Evolutionary conservation across 2,888 invertebrate species (phyloP).

Genomic region (Drosophila buzzatii): DNA sequence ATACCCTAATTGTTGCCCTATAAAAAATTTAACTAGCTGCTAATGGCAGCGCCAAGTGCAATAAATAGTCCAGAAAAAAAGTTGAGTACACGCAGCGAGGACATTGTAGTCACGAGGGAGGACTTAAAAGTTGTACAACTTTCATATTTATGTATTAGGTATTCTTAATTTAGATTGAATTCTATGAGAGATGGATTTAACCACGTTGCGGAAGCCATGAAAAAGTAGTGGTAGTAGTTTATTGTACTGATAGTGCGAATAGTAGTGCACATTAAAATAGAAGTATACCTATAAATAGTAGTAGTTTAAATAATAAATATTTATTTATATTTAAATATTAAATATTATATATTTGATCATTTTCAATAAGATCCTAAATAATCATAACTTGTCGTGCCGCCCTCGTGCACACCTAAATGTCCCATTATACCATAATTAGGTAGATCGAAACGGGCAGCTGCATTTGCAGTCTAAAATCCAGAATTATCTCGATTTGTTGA

Average conservation of each 20-base stretch:
- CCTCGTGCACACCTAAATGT: neutral
- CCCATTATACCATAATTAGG: constrained; percentile 19
- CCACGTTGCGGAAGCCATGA: too few relatives aligned
- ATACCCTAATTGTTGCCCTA: constrained; percentile 12
- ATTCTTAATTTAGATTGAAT: neutral
- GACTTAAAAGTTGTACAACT: neutral
- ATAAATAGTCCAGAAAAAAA: constrained; percentile 12
- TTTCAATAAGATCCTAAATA: neutral
- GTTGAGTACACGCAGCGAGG: neutral
- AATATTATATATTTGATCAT: too few relatives aligned
- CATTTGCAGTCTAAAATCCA: constrained; percentile 10
- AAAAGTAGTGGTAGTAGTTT: too few relatives aligned
- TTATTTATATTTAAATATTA: too few relatives aligned
- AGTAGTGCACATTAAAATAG: too few relatives aligned
- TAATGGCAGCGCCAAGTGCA: constrained; percentile 22
- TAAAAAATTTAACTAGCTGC: constrained; percentile 23
- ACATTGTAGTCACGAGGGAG: neutral
- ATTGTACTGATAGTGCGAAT: too few relatives aligned
- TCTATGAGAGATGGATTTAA: too few relatives aligned
- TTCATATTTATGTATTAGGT: neutral
- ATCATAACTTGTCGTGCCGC: neutral
- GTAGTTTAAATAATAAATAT: too few relatives aligned
- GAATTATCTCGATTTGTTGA: constrained; percentile 17
- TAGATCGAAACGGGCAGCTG: constrained; percentile 6
- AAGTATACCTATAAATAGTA: too few relatives aligned